Evolutionary conservation across 30 jellyfish, hydroid and myxozoan genomes (phyloP), one percentile per base, ranked within the genome.

Genomic region (Chrysaora quinquecirrha): DNA sequence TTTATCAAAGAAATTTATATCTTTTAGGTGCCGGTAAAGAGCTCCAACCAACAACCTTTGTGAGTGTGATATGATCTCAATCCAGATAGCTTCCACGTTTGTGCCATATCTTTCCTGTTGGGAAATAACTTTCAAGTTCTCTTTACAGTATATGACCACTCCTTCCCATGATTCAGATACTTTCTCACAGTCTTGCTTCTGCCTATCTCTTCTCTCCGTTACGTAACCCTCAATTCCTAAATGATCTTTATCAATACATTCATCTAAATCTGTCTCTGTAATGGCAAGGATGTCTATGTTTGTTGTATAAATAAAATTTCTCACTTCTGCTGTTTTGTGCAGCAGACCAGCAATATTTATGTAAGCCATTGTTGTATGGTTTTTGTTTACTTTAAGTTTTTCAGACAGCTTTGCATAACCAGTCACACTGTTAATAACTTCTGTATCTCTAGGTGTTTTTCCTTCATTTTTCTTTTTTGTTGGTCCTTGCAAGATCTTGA

Each of bases 11-110:
- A 38, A 38, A 3, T 38, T 38, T 38, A 38, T 14, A 38, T 38
- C 54, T 38, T 38, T 38, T 38, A 14, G 54, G 54, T 38, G 54
- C 54, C 54, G 6, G 54, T 38, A 38, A 38, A 38, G 54, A 38
- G 54, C 54, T 38, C 54, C 54, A 38, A 38, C 54, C 54, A 38
- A 38, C 54, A 38, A 38, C 54, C 54, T 38, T 38, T 38, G 54
- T 38, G 54, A 38, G 54, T 38, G 54, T 38, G 54, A 38, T 38
- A 38, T 38, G 54, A 38, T 38, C 54, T 38, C 54, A 38, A 38
- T 38, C 54, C 54, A 38, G 54, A 38, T 38, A 38, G 54, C 54
- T 38, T 38, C 54, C 54, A 38, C 14, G 14, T 38, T 38, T 38
- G 54, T 38, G 14, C 54, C 54, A 38, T 38, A 38, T 38, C 54